These are phyloP conservation scores for Anagrus nilaparvatae DNA, from an alignment of 1,140 invertebrate genomes.

Conservation along the genomic window DNA sequence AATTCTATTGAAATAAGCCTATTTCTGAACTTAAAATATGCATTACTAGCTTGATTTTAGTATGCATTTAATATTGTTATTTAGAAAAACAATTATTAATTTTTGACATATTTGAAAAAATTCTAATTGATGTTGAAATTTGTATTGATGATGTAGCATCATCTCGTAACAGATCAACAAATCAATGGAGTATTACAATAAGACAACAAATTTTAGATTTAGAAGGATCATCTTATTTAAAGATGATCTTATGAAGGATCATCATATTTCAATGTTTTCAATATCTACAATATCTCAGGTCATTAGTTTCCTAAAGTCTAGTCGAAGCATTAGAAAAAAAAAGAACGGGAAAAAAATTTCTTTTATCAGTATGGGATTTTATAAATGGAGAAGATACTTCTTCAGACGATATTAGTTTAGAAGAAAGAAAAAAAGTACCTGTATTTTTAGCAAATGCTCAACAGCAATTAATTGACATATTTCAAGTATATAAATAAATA, in stretches of 20 bases:
- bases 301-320: constrained; percentile 37
- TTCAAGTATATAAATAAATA: constrained; percentile 38
- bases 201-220: constrained; percentile 53
- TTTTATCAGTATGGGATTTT: constrained; percentile 39
- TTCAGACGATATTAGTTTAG: constrained; percentile 48
- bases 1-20: too few relatives aligned
- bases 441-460: constrained; percentile 47
- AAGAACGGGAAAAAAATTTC: constrained; percentile 26
- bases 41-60: too few relatives aligned
- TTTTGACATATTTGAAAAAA: constrained; percentile 41
- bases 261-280: constrained; percentile 43
- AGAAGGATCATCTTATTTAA: constrained; percentile 49
- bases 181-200: constrained; percentile 43
- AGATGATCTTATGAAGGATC: too few relatives aligned
- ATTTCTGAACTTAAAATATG: too few relatives aligned
- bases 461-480: constrained; percentile 52
- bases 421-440: constrained; percentile 52
- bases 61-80: too few relatives aligned
- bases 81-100: too few relatives aligned
- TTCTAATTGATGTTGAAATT: constrained; percentile 42
- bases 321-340: constrained; percentile 38
- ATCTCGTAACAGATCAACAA: constrained; percentile 27
- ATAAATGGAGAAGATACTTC: constrained; percentile 42
- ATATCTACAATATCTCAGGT: constrained; percentile 29
- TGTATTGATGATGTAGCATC: constrained; percentile 37